Evolutionary conservation across 2,888 invertebrate genomes (phyloP).

Genomic region (Ornithoptera priamus): DNA sequence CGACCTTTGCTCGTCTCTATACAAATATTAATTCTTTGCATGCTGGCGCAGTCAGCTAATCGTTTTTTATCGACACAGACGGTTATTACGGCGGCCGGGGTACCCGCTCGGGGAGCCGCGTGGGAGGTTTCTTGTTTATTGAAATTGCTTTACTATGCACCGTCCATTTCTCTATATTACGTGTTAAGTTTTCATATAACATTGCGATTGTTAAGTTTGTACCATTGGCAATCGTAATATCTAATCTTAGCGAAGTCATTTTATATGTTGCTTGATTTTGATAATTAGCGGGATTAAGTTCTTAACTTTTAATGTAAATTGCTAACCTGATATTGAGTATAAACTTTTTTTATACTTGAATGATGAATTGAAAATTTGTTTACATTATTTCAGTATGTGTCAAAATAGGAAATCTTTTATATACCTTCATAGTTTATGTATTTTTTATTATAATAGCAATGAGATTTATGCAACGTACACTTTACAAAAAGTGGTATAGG

Average conservation of each 20-base stretch:
- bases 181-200: constrained; percentile 7
- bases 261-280: neutral
- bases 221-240: neutral
- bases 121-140: constrained; percentile 47
- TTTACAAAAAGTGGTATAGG: too few relatives aligned
- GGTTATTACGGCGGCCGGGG: constrained; percentile 38
- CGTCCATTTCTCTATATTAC: constrained; percentile 15
- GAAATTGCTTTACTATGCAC: constrained; percentile 30
- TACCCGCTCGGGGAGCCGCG: constrained; percentile 29
- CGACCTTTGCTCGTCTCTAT: constrained; percentile 67
- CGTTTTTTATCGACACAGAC: constrained; percentile 61
- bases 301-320: too few relatives aligned
- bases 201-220: neutral
- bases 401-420: too few relatives aligned
- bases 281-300: neutral
- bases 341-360: too few relatives aligned
- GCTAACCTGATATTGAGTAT: too few relatives aligned
- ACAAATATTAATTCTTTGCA: constrained; percentile 73
- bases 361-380: too few relatives aligned
- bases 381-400: too few relatives aligned
- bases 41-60: constrained; percentile 57
- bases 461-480: too few relatives aligned
- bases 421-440: too few relatives aligned
- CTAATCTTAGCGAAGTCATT: neutral
- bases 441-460: too few relatives aligned